These are phyloP conservation scores for Hirudo medicinalis DNA, from an alignment of 1,140 invertebrate species.

Conservation along the genomic window DNA sequence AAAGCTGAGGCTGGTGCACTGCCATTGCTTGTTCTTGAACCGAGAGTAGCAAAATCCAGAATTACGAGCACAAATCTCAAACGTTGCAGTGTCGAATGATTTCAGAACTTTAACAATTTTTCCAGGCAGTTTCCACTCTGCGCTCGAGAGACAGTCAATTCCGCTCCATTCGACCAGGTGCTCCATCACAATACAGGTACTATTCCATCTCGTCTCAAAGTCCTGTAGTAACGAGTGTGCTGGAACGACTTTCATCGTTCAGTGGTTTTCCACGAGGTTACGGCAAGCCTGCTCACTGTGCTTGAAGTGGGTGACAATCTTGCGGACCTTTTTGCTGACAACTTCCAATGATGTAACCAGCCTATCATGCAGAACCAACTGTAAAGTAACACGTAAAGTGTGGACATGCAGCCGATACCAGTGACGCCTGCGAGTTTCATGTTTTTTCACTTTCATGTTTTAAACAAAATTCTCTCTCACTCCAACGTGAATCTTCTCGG, in stretches of 20 bases:
- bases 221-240: slow-evolving; percentile 3
- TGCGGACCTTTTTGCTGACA: neutral
- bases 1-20: neutral
- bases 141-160: neutral
- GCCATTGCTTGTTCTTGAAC: neutral
- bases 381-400: too few relatives aligned
- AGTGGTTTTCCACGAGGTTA: neutral
- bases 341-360: neutral
- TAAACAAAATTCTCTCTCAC: neutral
- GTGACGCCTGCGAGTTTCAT: neutral
- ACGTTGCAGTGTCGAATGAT: neutral
- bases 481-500: neutral
- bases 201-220: neutral
- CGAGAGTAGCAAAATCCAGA: neutral
- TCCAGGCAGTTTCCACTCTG: neutral
- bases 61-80: neutral
- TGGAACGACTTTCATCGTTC: neutral
- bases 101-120: neutral
- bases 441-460: neutral
- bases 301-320: neutral
- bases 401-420: neutral
- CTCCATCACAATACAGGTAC: neutral
- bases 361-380: neutral
- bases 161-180: neutral
- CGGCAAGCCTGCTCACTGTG: neutral